Conservation (phyloP, 1,140 invertebrate species). For the Drosophila bocki region DNA sequence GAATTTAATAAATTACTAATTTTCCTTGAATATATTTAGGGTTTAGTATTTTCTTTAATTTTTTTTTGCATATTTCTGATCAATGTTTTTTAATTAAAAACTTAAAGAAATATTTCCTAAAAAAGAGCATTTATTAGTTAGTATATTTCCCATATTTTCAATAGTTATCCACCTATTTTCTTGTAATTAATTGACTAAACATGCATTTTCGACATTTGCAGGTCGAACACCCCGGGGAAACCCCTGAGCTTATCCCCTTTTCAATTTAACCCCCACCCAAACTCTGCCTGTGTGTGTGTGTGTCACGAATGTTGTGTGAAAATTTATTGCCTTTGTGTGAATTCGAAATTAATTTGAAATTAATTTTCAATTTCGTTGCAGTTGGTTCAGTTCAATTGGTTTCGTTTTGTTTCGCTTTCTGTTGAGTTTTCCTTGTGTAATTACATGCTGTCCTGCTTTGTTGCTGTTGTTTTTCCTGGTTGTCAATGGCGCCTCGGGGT, state of each 20-base stretch:
- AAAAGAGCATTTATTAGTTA: neutral
- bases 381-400: conserved; percentile 34
- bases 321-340: conserved; percentile 75
- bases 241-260: neutral
- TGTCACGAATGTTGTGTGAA: conserved; percentile 71
- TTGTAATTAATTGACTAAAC: conserved; percentile 56
- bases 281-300: conserved; percentile 26
- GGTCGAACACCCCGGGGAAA: conserved; percentile 25
- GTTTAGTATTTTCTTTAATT: too few relatives aligned
- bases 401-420: conserved; percentile 21
- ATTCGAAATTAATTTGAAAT: conserved; percentile 81
- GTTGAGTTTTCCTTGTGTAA: conserved; percentile 49
- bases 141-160: neutral
- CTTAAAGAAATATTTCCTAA: neutral
- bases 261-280: neutral
- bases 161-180: conserved; percentile 8
- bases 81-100: too few relatives aligned
- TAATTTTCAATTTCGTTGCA: conserved; percentile 73
- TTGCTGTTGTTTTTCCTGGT: conserved; percentile 26
- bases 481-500: conserved; percentile 67
- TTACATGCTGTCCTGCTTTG: conserved; percentile 57
- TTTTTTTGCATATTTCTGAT: too few relatives aligned
- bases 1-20: too few relatives aligned
- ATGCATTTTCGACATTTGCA: conserved; percentile 58
- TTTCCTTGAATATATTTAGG: too few relatives aligned